These are phyloP conservation scores for Forbesichthys agassizii DNA, from an alignment of 2,113 vertebrate genomes.

Conservation along the genomic window DNA sequence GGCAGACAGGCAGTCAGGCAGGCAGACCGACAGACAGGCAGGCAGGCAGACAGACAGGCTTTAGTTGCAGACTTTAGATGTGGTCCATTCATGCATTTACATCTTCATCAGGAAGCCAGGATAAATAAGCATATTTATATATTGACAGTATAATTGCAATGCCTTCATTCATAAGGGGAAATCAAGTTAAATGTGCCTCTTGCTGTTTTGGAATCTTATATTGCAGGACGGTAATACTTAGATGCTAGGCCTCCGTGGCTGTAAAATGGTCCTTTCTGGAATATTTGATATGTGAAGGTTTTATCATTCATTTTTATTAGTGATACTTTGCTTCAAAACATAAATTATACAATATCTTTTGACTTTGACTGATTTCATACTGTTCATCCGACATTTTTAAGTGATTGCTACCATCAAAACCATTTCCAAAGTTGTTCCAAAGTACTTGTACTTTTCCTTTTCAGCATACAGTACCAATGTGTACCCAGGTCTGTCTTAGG, in stretches of 20 bases:
- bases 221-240: too few relatives aligned
- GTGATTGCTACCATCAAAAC: slow-evolving; percentile 22
- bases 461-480: neutral
- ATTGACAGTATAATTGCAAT: slow-evolving; percentile 62
- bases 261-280: neutral
- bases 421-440: slow-evolving; percentile 24
- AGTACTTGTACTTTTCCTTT: neutral
- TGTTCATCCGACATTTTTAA: slow-evolving; percentile 48
- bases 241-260: too few relatives aligned
- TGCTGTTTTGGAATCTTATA: neutral
- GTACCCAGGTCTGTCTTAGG: slow-evolving; percentile 26
- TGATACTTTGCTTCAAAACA: too few relatives aligned
- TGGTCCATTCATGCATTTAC: slow-evolving; percentile 61
- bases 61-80: slow-evolving; percentile 33
- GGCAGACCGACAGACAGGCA: too few relatives aligned
- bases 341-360: slow-evolving; percentile 47
- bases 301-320: too few relatives aligned
- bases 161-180: slow-evolving; percentile 61
- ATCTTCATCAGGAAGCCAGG: slow-evolving; percentile 58
- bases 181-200: slow-evolving; percentile 67
- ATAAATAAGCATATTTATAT: slow-evolving; percentile 67
- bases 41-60: neutral
- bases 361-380: slow-evolving; percentile 34
- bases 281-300: too few relatives aligned
- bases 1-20: too few relatives aligned